Evolutionary conservation across 2,797 vertebrate genomes (phyloP).

Genomic region (Leuciscus waleckii): DNA sequence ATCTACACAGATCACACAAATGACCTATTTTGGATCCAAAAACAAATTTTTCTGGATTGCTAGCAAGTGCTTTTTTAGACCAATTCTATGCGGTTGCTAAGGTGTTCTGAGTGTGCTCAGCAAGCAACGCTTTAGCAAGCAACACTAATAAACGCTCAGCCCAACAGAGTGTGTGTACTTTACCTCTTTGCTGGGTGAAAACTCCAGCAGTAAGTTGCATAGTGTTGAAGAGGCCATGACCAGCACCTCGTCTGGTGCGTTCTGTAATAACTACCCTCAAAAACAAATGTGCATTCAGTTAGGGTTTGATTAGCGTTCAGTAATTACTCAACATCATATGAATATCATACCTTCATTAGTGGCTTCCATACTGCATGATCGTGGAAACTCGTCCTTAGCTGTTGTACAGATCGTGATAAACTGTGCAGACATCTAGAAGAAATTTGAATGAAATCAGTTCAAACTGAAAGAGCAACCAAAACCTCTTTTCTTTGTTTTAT

Average conservation of each 20-base stretch:
- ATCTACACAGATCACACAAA: not conserved
- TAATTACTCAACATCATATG: not conserved
- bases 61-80: not conserved
- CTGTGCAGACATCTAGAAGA: conserved; percentile 89
- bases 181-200: conserved; percentile 99
- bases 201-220: conserved; percentile 98
- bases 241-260: conserved; percentile 96
- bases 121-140: not conserved
- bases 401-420: conserved; percentile 98
- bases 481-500: not conserved
- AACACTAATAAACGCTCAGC: not conserved
- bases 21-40: not conserved
- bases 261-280: conserved; percentile 90
- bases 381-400: conserved; percentile 97
- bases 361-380: conserved; percentile 99
- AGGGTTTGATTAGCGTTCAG: not conserved
- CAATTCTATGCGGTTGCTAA: not conserved
- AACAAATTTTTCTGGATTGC: not conserved
- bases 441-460: not conserved
- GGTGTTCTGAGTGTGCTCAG: not conserved
- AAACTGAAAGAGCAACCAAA: not conserved
- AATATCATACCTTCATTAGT: conserved; percentile 90
- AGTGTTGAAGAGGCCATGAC: conserved; percentile 98
- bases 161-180: conserved; percentile 30
- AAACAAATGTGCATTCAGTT: conserved; percentile 39